Conservation (phyloP, 2,888 invertebrate species). For the Lacanobia wlatinum region DNA sequence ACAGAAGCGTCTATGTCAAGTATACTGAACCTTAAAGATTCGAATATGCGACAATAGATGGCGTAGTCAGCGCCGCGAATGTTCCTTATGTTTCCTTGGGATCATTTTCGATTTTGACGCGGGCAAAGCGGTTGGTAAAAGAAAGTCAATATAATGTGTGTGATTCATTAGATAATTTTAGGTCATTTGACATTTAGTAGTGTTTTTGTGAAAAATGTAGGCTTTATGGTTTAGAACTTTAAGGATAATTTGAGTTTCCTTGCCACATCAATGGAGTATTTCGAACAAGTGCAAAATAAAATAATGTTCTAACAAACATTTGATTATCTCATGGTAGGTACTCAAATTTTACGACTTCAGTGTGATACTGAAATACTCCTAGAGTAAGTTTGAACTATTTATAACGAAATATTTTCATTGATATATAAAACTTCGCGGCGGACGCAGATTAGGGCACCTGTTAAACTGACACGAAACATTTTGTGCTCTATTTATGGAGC, state of each 20-base stretch:
- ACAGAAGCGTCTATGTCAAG: too few relatives aligned
- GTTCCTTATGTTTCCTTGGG: too few relatives aligned
- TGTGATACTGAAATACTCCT: conserved; percentile 19
- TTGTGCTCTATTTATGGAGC: conserved; percentile 29
- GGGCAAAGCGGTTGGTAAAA: too few relatives aligned
- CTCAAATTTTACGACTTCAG: conserved; percentile 40
- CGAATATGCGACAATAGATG: too few relatives aligned
- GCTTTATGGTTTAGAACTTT: neutral
- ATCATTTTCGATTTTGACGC: too few relatives aligned
- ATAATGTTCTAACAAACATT: neutral
- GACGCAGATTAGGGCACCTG: conserved; percentile 41
- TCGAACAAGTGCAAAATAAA: neutral
- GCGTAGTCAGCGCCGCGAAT: too few relatives aligned
- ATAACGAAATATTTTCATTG: conserved; percentile 53
- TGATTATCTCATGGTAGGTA: conserved; percentile 5
- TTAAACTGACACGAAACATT: conserved; percentile 33
- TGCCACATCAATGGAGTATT: neutral
- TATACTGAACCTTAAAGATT: too few relatives aligned
- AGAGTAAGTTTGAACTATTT: conserved; percentile 42
- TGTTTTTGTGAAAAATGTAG: neutral
- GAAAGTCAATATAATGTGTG: too few relatives aligned
- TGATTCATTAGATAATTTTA: too few relatives aligned
- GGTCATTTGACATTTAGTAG: neutral
- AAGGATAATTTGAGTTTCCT: too few relatives aligned
- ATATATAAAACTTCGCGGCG: conserved; percentile 33